Conservation (phyloP, 2,888 invertebrate genomes). For the Chrysomela aeneicollis region DNA sequence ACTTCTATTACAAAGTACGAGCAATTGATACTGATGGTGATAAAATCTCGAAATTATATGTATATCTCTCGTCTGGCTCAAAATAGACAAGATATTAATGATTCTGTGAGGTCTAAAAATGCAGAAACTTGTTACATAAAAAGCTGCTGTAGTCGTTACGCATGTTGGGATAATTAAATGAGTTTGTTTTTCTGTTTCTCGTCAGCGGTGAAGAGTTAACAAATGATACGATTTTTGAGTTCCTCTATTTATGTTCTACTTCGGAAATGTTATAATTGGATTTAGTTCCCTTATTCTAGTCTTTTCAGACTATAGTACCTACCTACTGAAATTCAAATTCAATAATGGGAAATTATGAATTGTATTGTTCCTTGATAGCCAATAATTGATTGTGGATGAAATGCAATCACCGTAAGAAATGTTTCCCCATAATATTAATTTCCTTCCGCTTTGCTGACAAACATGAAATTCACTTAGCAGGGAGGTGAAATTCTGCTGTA, state of each 20-base stretch:
- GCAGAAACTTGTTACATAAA: constrained; percentile 47
- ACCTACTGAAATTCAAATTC: too few relatives aligned
- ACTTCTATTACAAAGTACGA: constrained; percentile 48
- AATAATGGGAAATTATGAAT: too few relatives aligned
- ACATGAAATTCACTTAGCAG: background rate
- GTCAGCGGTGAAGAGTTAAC: constrained; percentile 43
- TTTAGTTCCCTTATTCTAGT: background rate
- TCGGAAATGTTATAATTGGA: background rate
- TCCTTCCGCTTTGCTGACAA: background rate
- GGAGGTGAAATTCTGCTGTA: background rate
- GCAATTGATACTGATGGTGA: constrained; percentile 42
- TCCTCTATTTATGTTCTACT: constrained; percentile 12
- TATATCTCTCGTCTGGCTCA: constrained; percentile 31
- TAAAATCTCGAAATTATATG: constrained; percentile 42
- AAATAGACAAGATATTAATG: constrained; percentile 45
- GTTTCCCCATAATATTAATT: too few relatives aligned
- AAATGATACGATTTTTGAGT: constrained; percentile 46
- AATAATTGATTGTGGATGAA: too few relatives aligned
- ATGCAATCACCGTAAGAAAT: too few relatives aligned
- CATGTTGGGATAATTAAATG: constrained; percentile 52
- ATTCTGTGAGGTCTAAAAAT: constrained; percentile 28
- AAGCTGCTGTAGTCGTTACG: constrained; percentile 43
- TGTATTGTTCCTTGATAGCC: too few relatives aligned
- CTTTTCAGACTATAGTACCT: too few relatives aligned
- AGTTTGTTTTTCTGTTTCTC: constrained; percentile 55